Evolutionary conservation across 2,113 vertebrate genomes (phyloP).

Genomic region (Catharus fuscescens): DNA sequence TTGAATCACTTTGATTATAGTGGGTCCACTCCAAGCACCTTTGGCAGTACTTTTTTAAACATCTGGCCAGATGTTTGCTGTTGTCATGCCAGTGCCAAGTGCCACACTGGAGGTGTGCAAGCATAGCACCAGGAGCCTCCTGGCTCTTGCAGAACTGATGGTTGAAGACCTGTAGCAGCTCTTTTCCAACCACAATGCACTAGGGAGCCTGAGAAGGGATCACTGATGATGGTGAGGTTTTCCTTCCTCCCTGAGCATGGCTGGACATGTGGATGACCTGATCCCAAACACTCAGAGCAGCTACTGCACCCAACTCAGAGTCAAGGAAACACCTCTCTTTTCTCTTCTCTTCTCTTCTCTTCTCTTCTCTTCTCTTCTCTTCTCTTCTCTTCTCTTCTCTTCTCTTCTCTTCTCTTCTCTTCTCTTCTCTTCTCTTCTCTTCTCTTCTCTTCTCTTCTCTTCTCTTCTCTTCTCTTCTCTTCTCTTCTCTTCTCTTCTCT

Average conservation of each 20-base stretch:
- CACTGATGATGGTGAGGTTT: accelerated
- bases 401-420: too few species aligned
- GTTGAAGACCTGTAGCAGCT: background rate
- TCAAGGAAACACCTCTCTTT: background rate
- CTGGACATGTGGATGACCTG: background rate
- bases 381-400: too few species aligned
- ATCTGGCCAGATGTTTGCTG: background rate
- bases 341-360: too few species aligned
- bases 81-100: background rate
- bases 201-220: background rate
- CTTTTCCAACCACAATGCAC: background rate
- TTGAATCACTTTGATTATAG: background rate
- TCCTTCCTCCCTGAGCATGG: background rate
- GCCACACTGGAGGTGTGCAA: background rate
- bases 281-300: background rate
- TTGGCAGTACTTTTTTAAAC: background rate
- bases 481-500: too few species aligned
- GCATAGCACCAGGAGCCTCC: background rate
- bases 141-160: background rate
- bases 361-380: too few species aligned
- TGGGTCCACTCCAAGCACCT: background rate
- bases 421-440: too few species aligned
- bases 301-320: background rate
- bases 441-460: too few species aligned
- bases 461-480: too few species aligned